phyloP scores from a whole-genome alignment of 2,113 vertebrate species.

The Microcebus murinus region DNA sequence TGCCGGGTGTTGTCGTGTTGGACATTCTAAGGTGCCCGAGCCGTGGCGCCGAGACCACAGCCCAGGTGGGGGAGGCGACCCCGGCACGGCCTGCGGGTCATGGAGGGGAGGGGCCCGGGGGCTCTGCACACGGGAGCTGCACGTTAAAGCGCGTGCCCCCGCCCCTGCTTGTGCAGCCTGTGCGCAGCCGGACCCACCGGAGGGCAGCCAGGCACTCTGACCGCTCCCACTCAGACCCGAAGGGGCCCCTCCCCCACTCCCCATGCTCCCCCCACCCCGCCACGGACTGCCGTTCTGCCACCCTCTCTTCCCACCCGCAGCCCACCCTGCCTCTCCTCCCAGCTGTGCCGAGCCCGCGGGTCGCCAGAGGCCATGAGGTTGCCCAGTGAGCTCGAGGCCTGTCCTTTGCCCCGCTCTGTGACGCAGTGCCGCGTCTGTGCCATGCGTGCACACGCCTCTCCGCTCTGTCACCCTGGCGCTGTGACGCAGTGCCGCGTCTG shows the following conservation, averaged over 20 bases:
- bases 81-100: neutral
- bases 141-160: too few relatives aligned
- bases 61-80: neutral
- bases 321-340: neutral
- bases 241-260: neutral
- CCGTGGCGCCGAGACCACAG: neutral
- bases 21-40: neutral
- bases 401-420: neutral
- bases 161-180: too few relatives aligned
- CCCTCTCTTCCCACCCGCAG: too few relatives aligned
- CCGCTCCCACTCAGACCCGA: neutral
- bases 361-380: neutral
- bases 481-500: neutral
- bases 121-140: neutral
- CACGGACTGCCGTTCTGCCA: accelerated
- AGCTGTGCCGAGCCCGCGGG: neutral
- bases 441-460: neutral
- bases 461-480: too few relatives aligned
- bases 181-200: neutral
- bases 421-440: neutral
- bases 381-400: neutral
- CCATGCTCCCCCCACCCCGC: neutral
- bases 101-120: too few relatives aligned
- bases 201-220: neutral
- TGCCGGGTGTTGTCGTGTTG: too few relatives aligned